Conservation (phyloP, 2,113 vertebrate species). For the Benitochromis conjunctus region DNA sequence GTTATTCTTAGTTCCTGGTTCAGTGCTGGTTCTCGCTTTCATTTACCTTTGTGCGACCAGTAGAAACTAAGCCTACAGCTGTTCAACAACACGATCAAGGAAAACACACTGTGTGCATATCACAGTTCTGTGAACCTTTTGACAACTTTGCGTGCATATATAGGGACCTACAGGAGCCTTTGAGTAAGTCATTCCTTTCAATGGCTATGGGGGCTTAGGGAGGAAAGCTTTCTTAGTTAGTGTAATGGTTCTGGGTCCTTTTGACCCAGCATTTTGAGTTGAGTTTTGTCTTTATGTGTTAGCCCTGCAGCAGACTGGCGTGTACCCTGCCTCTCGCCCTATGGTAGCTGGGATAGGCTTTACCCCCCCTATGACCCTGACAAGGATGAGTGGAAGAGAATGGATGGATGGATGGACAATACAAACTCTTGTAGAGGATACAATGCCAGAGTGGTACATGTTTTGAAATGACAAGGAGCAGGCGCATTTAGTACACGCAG, state of each 20-base stretch:
- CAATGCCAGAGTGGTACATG: background rate
- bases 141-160: background rate
- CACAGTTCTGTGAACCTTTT: background rate
- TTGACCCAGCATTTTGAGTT: too few species aligned
- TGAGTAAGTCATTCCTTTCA: background rate
- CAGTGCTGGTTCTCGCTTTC: background rate
- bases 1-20: background rate
- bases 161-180: background rate
- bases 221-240: background rate
- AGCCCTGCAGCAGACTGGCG: background rate
- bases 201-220: background rate
- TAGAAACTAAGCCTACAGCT: background rate
- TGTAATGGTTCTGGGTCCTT: background rate
- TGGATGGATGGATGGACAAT: background rate
- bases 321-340: background rate
- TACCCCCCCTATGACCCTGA: background rate
- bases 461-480: background rate
- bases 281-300: background rate
- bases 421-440: background rate
- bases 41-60: background rate
- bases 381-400: too few species aligned
- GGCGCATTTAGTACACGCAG: rapidly evolving
- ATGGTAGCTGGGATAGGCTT: background rate
- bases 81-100: background rate
- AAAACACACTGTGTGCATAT: background rate